Percentiles rank a stretch among this genome's conserved stretches.
phyloP scores from a whole-genome alignment of 2,797 vertebrate genomes.

The Falco novaeseelandiae region DNA sequence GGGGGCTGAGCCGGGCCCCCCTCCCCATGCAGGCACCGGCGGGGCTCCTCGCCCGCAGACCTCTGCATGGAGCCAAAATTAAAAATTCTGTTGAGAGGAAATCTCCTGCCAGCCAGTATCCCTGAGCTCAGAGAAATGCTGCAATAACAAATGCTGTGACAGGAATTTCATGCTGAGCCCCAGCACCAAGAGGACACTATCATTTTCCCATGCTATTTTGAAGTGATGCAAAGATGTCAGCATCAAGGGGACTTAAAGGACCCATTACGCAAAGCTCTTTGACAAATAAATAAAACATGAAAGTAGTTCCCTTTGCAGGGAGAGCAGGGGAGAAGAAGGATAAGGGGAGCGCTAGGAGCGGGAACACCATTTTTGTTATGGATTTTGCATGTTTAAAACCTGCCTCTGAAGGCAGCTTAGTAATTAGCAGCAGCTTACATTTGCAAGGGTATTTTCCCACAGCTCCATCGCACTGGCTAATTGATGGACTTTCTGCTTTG shows the following conservation, averaged over 20 bases:
- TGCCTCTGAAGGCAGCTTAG: background rate
- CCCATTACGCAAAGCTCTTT: constrained; percentile 7
- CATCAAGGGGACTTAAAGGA: background rate
- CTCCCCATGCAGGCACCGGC: background rate
- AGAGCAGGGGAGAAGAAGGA: background rate
- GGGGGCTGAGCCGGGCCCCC: background rate
- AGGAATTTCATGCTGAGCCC: constrained; percentile 33
- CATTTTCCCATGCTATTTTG: background rate
- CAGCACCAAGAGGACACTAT: background rate
- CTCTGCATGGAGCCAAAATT: constrained; percentile 19
- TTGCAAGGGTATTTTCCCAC: background rate
- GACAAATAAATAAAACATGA: constrained; percentile 27
- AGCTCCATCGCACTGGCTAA: background rate
- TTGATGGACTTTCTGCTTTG: background rate
- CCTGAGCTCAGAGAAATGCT: background rate
- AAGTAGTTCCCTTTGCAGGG: background rate
- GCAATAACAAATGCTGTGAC: background rate
- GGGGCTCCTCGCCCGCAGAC: background rate
- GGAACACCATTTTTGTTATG: background rate
- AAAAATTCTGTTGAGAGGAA: constrained; percentile 61
- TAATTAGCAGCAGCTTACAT: background rate
- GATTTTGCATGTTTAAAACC: background rate
- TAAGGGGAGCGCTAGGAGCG: background rate
- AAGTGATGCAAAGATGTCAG: constrained; percentile 16
- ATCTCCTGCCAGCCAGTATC: constrained; percentile 14